Evolutionary conservation across 2,888 invertebrate species (phyloP), one percentile per base, ranked within the genome.

Genomic region (Phragmatobia fuliginosa): DNA sequence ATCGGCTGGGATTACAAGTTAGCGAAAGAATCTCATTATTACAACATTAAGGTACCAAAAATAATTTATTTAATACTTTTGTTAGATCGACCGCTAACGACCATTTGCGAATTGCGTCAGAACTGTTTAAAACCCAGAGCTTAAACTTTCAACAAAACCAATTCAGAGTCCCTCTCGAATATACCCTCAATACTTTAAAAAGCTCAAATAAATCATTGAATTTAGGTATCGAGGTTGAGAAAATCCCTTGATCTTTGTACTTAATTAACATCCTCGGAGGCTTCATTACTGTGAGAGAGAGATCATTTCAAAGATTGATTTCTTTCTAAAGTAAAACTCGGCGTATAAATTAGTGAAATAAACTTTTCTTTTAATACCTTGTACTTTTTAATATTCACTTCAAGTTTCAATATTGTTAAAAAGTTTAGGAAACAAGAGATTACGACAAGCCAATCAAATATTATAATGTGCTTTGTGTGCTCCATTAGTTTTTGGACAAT

Each of bases 301-400:
- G 41, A 41, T 41, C 21, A 62, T 41, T 28, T 41, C 10, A 41
- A 6, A 41, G 62, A 62, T 38, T 62, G 38, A 62, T 41, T 62
- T 62, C 28, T 28, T 62, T 62, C 31, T 31, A 62, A 62, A 28
- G 5, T 4, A 11, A 62, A 62, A 31, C 31, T 62, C 62, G 21
- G 21, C 21, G 28, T 28, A 62, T 41, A 62, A 41, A 21, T 41
- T 62, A 28, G 18, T 41, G 31, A 1, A 21, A 62, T 33, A 41
- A 31, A 62, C 28, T 41, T 41, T 62, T 41, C 21, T 21, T 11
- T 31, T 28, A 18, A 25, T 18, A 36, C 8, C 38, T 18, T 62
- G 18, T 38, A 38, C 6, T 18, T 16, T 4, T 21, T 38, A 38
- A 21, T 21, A 62, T 41, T 62, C 28, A 41, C 10, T 10, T 28